Evolutionary conservation across 2,797 vertebrate species (phyloP), one percentile per base, ranked within the genome.

Genomic region (Neoniphon sammara): DNA sequence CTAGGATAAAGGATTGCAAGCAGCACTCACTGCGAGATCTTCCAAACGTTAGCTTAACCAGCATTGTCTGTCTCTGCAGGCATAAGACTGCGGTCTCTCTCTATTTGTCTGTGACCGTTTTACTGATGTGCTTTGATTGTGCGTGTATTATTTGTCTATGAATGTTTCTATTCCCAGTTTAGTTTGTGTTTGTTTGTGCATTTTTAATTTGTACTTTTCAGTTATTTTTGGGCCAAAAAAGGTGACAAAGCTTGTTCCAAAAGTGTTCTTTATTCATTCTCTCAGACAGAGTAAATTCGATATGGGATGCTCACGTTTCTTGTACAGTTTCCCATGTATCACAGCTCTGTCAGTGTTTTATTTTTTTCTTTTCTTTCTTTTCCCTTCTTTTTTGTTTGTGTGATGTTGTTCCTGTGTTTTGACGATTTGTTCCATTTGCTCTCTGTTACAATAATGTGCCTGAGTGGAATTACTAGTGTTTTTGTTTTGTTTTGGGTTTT

Each of bases 301-400:
- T 68, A 78, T 80, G 69, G 84, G 87, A 90, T 72, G 64, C 15
- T 36, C 18, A 18, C 59, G 61, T 65, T 75, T 87, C 75, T 93
- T 91, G 90, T 90, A 92, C 92, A 91, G 74, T 82, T 86, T 85
- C 66, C 71, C 68, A 71, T 85, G 73, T 42, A 57, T 61, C 71
- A 79, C 67, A 74, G 77, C 66, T 84, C 78, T 87, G 4, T 86
- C 64, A 46, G 15, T 17, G 44, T 46, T 17, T 75, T 71, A 8
- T 34, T 34, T 34, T 34, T 5, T 34, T 34, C 6, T 31, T 3
- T n/a, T n/a, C 25, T 27, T 27, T 27, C 25, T 27, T 27, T 27
- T 27, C 25, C 25, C 4, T 84, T 25, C 49, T 59, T 73, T 83
- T 11, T 0, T 82, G 39, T 86, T 78, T 70, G 21, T 81, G 25